phyloP scores from a whole-genome alignment of 2,797 vertebrate genomes.

The Hydrophis major region DNA sequence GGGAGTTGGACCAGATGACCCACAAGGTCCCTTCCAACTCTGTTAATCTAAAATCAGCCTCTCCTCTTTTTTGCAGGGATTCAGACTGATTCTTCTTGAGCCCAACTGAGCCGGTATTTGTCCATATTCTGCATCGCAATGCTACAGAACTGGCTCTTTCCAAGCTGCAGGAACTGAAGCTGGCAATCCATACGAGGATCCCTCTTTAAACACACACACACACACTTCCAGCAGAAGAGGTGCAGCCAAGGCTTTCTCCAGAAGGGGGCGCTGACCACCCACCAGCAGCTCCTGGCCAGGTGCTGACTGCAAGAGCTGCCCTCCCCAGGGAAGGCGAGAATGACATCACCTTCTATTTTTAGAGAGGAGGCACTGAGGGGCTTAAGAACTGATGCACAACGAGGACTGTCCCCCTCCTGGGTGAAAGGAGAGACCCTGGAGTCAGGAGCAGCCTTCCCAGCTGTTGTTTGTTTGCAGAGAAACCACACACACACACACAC shows the following conservation, averaged over 20 bases:
- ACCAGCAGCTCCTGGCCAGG: not conserved
- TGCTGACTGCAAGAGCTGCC: not conserved
- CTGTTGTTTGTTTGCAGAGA: not conserved
- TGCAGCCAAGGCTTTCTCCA: slow-evolving; percentile 12
- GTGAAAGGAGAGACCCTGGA: not conserved
- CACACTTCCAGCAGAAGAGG: not conserved
- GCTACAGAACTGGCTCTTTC: not conserved
- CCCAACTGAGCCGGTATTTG: not conserved
- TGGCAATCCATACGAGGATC: not conserved
- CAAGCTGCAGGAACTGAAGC: not conserved
- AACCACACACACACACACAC: not conserved
- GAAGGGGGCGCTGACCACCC: slow-evolving; percentile 54
- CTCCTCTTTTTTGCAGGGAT: not conserved
- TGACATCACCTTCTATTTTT: slow-evolving; percentile 67
- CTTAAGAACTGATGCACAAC: slow-evolving; percentile 51
- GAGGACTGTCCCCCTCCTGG: not conserved
- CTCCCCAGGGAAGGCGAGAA: slow-evolving; percentile 3
- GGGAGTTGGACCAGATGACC: no score
- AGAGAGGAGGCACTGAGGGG: slow-evolving; percentile 3
- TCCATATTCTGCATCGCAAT: not conserved
- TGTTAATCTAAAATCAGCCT: not conserved
- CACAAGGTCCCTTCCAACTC: no score
- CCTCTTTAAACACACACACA: not conserved
- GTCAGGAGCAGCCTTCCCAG: not conserved
- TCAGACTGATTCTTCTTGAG: not conserved